Conservation (phyloP, 2,888 invertebrate species). For the Boloria euphrosyne region DNA sequence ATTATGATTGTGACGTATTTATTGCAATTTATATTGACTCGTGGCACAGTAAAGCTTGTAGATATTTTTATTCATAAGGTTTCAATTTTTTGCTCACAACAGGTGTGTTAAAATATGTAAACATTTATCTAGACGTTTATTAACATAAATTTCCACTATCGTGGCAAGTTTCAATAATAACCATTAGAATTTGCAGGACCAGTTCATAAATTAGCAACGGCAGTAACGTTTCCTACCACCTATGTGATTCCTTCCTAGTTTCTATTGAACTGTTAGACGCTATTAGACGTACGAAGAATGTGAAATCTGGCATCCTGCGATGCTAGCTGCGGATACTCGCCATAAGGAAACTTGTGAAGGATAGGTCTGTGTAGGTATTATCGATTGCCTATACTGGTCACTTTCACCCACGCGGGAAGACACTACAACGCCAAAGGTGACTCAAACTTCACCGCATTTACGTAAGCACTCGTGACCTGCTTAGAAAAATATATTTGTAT, state of each 20-base stretch:
- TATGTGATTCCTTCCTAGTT: conserved; percentile 22
- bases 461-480: conserved; percentile 54
- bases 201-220: conserved; percentile 4
- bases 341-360: conserved; percentile 50
- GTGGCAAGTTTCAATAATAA: neutral
- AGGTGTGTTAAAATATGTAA: conserved; percentile 5
- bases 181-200: conserved; percentile 12
- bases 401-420: conserved; percentile 59
- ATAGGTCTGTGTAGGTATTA: conserved; percentile 41
- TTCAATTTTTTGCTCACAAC: conserved; percentile 7
- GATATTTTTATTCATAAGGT: neutral
- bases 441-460: conserved; percentile 48
- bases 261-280: conserved; percentile 21
- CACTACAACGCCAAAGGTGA: conserved; percentile 29
- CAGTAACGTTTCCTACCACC: conserved; percentile 9
- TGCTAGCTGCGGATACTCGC: conserved; percentile 53
- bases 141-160: conserved; percentile 1
- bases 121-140: conserved; percentile 5
- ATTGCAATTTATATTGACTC: conserved; percentile 11
- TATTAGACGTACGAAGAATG: conserved; percentile 39
- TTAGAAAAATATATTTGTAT: conserved; percentile 27
- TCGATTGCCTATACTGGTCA: conserved; percentile 35
- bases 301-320: conserved; percentile 45
- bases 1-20: neutral
- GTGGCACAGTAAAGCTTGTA: neutral